Evolutionary conservation across 2,797 vertebrate species (phyloP), one percentile per base, ranked within the genome.

Genomic region (Sebastiscus tertius): DNA sequence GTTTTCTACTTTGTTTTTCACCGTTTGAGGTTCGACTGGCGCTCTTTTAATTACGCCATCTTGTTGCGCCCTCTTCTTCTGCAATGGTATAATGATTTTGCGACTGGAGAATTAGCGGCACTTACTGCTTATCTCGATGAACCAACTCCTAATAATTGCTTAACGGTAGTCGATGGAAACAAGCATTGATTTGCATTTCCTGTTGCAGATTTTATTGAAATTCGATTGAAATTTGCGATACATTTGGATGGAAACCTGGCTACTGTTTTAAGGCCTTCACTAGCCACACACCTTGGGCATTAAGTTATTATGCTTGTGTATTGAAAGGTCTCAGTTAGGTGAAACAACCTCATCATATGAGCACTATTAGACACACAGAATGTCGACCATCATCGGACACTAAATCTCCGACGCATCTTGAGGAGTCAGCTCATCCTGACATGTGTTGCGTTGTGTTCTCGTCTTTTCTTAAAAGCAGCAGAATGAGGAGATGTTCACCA

Each of bases 401-500:
- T 39, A 0, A 63, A 52, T n/a, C 18, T 52, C 49, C 4, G 18
- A 8, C 60, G 81, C 75, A 13, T 69, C 31, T 61, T 2, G 54
- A 13, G 14, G 59, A 71, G 62, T 62, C 49, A 1, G 46, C 60
- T 84, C 75, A 13, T 69, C 34, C 58, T 18, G 64, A 5, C 49
- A n/a, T 71, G 62, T 66, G 59, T 20, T 34, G 18, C n/a, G 7
- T 71, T 29, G 34, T 39, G 6, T 54, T 65, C 62, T 49, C 5
- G 5, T 65, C 68, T 61, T 79, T 74, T 36, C 14, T 11, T 18
- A 58, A 77, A 70, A 70, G 27, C 60, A 64, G 63, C 83, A 66
- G 58, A 70, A 49, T 1, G 52, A 81, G 18, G 84, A 90, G 80
- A 88, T 81, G 82, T 82, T 80, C 81, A 31, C 52, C 64, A 39